Evolutionary conservation across 2,888 invertebrate species (phyloP).

Genomic region (Eupithecia insigniata): DNA sequence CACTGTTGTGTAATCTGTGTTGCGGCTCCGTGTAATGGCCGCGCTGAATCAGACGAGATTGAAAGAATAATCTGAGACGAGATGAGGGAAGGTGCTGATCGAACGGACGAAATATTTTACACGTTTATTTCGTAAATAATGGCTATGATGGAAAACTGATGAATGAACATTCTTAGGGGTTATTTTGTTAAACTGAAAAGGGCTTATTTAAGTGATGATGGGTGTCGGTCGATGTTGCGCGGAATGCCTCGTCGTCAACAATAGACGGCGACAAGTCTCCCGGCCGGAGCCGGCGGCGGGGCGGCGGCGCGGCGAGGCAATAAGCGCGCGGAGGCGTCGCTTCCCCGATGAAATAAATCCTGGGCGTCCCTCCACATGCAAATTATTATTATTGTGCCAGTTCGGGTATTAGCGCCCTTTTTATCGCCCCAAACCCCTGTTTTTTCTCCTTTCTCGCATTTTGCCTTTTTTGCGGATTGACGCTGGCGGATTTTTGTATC

Average conservation of each 20-base stretch:
- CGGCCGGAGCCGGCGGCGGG: neutral
- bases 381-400: slow-evolving; percentile 73
- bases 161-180: neutral
- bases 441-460: slow-evolving; percentile 38
- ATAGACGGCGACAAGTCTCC: neutral
- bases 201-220: neutral
- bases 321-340: neutral
- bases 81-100: slow-evolving; percentile 23
- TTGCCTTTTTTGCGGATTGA: slow-evolving; percentile 50
- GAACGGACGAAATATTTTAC: neutral
- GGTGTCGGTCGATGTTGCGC: neutral
- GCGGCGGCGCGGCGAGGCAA: neutral
- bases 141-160: neutral
- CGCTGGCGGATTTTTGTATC: slow-evolving; percentile 49
- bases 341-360: slow-evolving; percentile 56
- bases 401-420: slow-evolving; percentile 65
- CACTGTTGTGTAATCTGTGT: slow-evolving; percentile 11
- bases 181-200: neutral
- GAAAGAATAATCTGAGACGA: slow-evolving; percentile 52
- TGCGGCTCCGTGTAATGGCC: slow-evolving; percentile 41
- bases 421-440: slow-evolving; percentile 53
- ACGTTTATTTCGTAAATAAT: neutral
- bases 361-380: slow-evolving; percentile 68
- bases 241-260: neutral
- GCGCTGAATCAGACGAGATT: slow-evolving; percentile 58